Conservation (phyloP, 2,888 invertebrate genomes). For the Cerastoderma edule region DNA sequence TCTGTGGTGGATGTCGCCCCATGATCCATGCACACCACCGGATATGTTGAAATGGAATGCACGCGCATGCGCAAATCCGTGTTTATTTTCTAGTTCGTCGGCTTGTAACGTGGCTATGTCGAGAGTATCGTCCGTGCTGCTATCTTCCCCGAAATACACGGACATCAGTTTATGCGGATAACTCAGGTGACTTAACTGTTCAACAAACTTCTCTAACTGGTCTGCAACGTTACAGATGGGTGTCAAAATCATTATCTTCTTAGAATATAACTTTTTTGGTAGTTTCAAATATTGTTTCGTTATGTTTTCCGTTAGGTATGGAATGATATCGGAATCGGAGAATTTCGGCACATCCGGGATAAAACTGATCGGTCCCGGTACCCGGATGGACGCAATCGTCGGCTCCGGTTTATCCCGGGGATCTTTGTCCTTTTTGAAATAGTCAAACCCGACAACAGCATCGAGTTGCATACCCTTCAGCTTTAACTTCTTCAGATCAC, state of each 20-base stretch:
- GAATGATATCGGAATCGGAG: conserved; percentile 67
- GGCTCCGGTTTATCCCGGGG: not conserved
- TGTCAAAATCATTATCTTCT: conserved; percentile 75
- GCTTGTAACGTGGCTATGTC: conserved; percentile 65
- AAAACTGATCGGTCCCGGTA: conserved; percentile 40
- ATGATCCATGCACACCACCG: conserved; percentile 63
- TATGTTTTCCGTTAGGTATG: conserved; percentile 53
- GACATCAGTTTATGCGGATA: conserved; percentile 79
- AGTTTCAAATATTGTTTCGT: conserved; percentile 54
- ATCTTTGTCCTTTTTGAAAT: conserved; percentile 3
- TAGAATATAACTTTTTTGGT: conserved; percentile 46
- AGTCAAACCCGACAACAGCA: conserved; percentile 47
- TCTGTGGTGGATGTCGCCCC: conserved; percentile 69
- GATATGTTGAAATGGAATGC: conserved; percentile 71
- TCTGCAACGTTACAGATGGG: conserved; percentile 76
- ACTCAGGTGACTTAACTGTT: conserved; percentile 68
- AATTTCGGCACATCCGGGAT: conserved; percentile 68
- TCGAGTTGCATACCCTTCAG: conserved; percentile 42
- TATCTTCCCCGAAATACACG: conserved; percentile 79
- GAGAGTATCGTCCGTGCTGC: conserved; percentile 75
- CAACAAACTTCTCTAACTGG: conserved; percentile 65
- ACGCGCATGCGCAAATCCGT: conserved; percentile 66
- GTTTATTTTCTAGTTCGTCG: conserved; percentile 57
- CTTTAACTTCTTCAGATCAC: conserved; percentile 2
- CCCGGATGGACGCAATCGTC: conserved; percentile 9